Conservation (phyloP, 2,113 vertebrate genomes). For the Brachypodius melanocephalos region DNA sequence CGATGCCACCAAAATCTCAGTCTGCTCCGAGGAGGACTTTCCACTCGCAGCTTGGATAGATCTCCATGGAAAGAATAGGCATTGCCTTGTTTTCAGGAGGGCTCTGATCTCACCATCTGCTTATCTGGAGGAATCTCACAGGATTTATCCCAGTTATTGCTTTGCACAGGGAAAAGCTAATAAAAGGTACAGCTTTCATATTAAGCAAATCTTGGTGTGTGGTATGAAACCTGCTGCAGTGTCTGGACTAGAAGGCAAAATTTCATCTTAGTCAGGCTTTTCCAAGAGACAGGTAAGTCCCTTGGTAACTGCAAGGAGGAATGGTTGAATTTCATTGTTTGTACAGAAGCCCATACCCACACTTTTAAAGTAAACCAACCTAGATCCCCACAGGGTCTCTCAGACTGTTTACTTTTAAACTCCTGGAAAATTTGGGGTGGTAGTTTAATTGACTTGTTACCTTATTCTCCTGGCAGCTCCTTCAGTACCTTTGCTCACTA, state of each 20-base stretch:
- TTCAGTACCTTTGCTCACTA: not conserved
- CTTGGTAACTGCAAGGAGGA: not conserved
- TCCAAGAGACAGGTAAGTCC: slow-evolving; percentile 18
- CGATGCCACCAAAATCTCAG: not conserved
- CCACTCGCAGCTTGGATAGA: not conserved
- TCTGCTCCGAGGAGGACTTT: not conserved
- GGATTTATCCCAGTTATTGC: not conserved
- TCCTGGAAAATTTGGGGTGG: not conserved
- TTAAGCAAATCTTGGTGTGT: not conserved
- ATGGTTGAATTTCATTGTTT: slow-evolving; percentile 8
- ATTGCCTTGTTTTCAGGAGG: not conserved
- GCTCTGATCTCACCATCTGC: not conserved
- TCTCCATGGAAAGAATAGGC: not conserved
- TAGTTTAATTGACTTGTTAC: slow-evolving; percentile 2
- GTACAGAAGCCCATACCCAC: not conserved
- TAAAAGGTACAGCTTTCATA: not conserved
- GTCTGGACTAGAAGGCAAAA: not conserved
- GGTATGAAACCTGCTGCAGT: not conserved
- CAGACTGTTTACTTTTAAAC: slow-evolving; percentile 18
- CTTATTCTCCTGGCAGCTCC: not conserved
- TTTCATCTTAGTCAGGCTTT: not conserved
- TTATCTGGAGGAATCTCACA: not conserved
- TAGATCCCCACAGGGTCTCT: not conserved
- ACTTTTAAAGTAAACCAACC: slow-evolving; percentile 1
- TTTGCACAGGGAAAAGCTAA: not conserved